Evolutionary conservation across 2,113 vertebrate genomes (phyloP).

Genomic region (Tricholaema leucomelas): DNA sequence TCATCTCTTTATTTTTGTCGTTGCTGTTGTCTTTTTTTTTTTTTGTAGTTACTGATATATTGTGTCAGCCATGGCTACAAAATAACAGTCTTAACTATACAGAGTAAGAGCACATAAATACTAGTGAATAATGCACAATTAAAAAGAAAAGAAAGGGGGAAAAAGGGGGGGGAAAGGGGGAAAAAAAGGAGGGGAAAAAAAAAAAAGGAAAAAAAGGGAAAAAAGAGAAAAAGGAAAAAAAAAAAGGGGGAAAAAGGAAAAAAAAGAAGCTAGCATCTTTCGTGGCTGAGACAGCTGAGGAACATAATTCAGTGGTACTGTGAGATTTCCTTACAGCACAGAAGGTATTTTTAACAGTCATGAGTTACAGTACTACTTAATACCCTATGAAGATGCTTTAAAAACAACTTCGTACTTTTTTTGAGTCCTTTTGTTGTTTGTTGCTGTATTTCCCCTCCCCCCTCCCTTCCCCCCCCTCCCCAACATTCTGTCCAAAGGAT

Average conservation of each 20-base stretch:
- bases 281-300: constrained; percentile 60
- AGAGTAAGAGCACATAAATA: constrained; percentile 74
- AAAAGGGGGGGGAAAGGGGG: background rate
- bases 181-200: background rate
- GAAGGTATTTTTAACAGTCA: constrained; percentile 75
- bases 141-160: background rate
- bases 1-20: background rate
- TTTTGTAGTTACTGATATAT: constrained; percentile 42
- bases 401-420: constrained; percentile 52
- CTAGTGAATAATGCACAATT: constrained; percentile 51
- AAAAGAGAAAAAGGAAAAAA: background rate
- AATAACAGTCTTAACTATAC: constrained; percentile 75
- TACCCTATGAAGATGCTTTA: constrained; percentile 55
- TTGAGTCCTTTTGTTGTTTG: constrained; percentile 45
- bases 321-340: constrained; percentile 61
- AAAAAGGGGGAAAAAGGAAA: background rate
- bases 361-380: constrained; percentile 75
- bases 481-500: constrained; percentile 71
- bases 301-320: constrained; percentile 64
- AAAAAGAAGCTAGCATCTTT: constrained; percentile 35
- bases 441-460: too few species aligned
- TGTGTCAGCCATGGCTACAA: constrained; percentile 72
- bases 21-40: background rate
- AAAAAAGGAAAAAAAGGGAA: background rate
- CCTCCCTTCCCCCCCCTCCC: too few species aligned